Evolutionary conservation across 2,113 vertebrate species (phyloP).

Genomic region (Okapia johnstoni): DNA sequence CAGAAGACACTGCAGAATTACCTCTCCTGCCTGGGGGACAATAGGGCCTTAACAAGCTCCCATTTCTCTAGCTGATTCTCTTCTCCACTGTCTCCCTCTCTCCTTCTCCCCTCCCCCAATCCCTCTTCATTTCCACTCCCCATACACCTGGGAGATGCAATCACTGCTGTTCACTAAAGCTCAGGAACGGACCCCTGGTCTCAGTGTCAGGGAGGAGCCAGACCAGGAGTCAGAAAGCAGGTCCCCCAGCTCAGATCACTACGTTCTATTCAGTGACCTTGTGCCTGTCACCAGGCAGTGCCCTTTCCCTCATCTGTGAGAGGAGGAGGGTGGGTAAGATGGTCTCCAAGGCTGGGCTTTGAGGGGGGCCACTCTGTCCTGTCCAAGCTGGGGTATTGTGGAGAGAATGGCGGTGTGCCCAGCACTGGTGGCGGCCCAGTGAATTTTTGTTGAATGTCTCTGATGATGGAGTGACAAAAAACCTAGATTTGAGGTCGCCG

Average conservation of each 20-base stretch:
- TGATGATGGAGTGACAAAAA: neutral
- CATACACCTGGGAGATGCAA: neutral
- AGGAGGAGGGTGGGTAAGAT: neutral
- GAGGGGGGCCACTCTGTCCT: accelerated
- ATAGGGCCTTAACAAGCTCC: neutral
- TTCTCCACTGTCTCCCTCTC: neutral
- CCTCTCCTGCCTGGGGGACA: neutral
- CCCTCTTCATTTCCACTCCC: neutral
- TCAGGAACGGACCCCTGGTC: neutral
- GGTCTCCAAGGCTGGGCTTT: neutral
- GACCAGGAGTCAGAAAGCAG: neutral
- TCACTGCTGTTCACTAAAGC: neutral
- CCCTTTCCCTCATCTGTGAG: neutral
- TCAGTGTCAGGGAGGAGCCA: neutral
- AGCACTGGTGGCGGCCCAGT: neutral
- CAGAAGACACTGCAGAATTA: neutral
- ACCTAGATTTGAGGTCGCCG: neutral
- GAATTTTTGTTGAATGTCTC: neutral
- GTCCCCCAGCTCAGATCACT: neutral
- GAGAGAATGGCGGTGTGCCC: neutral
- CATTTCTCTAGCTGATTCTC: neutral
- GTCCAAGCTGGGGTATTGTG: neutral
- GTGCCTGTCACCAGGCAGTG: neutral
- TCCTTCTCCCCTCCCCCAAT: accelerated
- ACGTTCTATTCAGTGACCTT: neutral